Percentiles rank a stretch among this genome's conserved stretches.
These are phyloP conservation scores for Stylophora pistillata DNA, from an alignment of 64 coral and sea anemone species.

Conservation along the genomic window DNA sequence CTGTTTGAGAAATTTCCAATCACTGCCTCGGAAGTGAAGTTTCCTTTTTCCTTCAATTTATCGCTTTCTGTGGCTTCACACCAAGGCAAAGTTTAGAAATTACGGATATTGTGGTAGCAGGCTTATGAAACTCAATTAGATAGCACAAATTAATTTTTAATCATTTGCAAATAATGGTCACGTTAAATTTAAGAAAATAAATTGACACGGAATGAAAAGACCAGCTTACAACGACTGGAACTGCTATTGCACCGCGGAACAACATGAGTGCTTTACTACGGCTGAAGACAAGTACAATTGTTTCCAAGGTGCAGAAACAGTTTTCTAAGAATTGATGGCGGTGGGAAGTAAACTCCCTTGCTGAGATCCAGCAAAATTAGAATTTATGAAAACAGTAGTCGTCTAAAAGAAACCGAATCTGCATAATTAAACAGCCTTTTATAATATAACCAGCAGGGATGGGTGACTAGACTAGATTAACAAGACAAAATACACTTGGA, in stretches of 20 bases:
- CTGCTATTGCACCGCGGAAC: background rate
- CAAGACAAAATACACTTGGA: too few relatives aligned
- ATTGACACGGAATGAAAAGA: background rate
- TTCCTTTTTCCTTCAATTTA: background rate
- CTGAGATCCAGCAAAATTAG: too few relatives aligned
- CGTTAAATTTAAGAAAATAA: slow-evolving; percentile 4
- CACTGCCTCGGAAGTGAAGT: background rate
- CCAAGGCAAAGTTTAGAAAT: background rate
- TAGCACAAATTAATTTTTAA: slow-evolving; percentile 45
- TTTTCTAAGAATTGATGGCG: background rate
- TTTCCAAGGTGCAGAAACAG: background rate
- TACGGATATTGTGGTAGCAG: background rate
- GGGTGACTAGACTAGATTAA: too few relatives aligned
- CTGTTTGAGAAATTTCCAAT: background rate
- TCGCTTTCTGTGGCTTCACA: slow-evolving; percentile 9
- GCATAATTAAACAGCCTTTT: too few relatives aligned
- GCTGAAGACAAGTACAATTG: background rate
- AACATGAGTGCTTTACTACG: background rate
- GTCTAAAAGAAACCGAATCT: too few relatives aligned
- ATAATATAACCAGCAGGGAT: too few relatives aligned
- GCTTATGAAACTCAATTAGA: slow-evolving; percentile 7
- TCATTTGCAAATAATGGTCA: slow-evolving; percentile 7
- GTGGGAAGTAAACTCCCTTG: too few relatives aligned
- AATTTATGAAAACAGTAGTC: too few relatives aligned
- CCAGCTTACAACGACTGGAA: background rate